Base-by-base conservation (phyloP, 2,797 vertebrate genomes). In the Tenualosa ilisha region DNA sequence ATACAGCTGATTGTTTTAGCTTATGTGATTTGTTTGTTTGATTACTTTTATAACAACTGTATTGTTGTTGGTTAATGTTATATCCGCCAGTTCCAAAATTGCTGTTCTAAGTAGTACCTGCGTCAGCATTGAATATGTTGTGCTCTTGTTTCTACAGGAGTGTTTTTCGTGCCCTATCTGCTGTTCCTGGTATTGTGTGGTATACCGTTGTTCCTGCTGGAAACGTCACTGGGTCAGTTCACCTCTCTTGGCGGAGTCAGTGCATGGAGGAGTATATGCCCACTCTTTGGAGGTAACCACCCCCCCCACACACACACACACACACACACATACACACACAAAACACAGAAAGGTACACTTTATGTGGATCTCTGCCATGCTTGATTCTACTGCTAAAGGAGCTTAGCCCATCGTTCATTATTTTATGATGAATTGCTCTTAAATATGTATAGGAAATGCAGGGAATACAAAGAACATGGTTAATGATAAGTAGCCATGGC, bases 81-180 rank as follows among this genome's bases (percentile, higher is more conserved):
- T 4, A 46, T 31, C 31, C 31, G 31, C 31, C 31, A 31, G 53
- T 54, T 13, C 53, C 53, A 56, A 17, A 56, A 4, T 3, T 56
- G 53, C 20, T 56, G 4, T 3, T 20, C 15, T 20, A 56, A 56
- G 15, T 56, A 20, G 53, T n/a, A 20, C 6, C 17, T 59, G 56
- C 13, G 51, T n/a, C 20, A n/a, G 6, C 20, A 6, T 61, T 56
- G 31, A 31, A 31, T 31, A 9, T 61, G 8, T 40, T 59, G 4
- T 46, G 2, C 20, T 24, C 13, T 13, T 51, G 31, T 31, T 11
- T 68, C 4, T 2, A 0, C 91, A 99, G 97, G 98, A 87, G 97
- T 97, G 82, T 99, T 99, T 91, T 97, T 99, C 84, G 94, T 99
- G 50, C 97, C 97, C 0, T 99, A 99, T 89, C 93, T 97, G 90